A percentile compares a stretch with the other conserved stretches of the same genome.
phyloP scores from a whole-genome alignment of 2,888 invertebrate species.

The Pyrrhia umbra region DNA sequence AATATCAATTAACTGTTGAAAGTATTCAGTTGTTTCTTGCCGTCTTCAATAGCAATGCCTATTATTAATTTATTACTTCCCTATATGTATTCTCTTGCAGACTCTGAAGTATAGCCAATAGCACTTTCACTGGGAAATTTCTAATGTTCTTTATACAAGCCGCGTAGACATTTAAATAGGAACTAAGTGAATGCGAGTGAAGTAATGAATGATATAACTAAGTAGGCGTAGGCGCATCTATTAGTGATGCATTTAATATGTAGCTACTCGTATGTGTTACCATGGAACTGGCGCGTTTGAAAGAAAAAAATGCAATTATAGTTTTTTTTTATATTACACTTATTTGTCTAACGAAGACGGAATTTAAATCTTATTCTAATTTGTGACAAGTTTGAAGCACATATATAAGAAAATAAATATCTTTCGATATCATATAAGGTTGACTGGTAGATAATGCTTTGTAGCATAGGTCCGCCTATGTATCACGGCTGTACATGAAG shows the following conservation, averaged over 20 bases:
- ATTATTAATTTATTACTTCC: constrained; percentile 60
- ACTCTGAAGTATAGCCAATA: constrained; percentile 35
- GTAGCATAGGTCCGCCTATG: too few relatives aligned
- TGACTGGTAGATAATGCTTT: too few relatives aligned
- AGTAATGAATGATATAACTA: constrained; percentile 54
- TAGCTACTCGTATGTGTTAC: background rate
- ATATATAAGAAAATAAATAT: too few relatives aligned
- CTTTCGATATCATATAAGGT: too few relatives aligned
- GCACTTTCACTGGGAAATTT: constrained; percentile 61
- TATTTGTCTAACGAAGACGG: too few relatives aligned
- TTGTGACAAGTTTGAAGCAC: too few relatives aligned
- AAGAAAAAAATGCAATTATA: background rate
- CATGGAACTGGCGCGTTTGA: background rate
- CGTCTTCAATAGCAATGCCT: constrained; percentile 32
- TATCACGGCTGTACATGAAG: too few relatives aligned
- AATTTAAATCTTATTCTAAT: too few relatives aligned
- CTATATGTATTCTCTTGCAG: constrained; percentile 53
- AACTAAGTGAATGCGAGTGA: constrained; percentile 42
- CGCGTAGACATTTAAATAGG: constrained; percentile 56
- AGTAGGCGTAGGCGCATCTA: constrained; percentile 8
- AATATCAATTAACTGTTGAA: constrained; percentile 36
- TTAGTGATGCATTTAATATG: constrained; percentile 25
- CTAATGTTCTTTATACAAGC: constrained; percentile 58
- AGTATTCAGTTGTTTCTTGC: constrained; percentile 33
- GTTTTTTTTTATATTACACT: too few relatives aligned